A percentile compares a stretch with the other conserved stretches of the same genome.
Conservation (phyloP, 2,888 invertebrate genomes). For the Dolichopus griseipennis region DNA sequence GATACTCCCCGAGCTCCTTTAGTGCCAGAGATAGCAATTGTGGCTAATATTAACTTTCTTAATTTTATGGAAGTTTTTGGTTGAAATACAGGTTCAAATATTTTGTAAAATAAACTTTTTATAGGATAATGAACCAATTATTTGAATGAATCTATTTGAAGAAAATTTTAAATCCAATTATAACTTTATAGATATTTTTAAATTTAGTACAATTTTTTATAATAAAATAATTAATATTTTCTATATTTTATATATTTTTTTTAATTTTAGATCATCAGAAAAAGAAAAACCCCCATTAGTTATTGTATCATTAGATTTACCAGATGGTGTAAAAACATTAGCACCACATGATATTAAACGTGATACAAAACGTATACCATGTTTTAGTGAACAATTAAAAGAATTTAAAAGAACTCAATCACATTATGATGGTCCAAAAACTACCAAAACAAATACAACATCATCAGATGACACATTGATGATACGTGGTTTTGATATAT, state of each 20-base stretch:
- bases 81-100: too few relatives aligned
- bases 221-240: too few relatives aligned
- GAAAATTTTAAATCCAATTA: too few relatives aligned
- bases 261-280: constrained; percentile 12
- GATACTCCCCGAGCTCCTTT: too few relatives aligned
- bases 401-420: constrained; percentile 12
- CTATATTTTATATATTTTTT: neutral
- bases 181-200: too few relatives aligned
- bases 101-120: too few relatives aligned
- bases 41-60: too few relatives aligned
- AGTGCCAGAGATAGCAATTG: too few relatives aligned
- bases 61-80: too few relatives aligned
- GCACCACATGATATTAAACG: constrained; percentile 18
- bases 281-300: constrained; percentile 17
- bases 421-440: constrained; percentile 5
- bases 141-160: too few relatives aligned
- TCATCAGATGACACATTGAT: neutral
- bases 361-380: constrained; percentile 19
- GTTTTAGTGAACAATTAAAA: constrained; percentile 20
- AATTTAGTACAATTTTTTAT: too few relatives aligned
- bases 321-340: constrained; percentile 20
- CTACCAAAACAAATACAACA: neutral
- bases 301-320: constrained; percentile 19
- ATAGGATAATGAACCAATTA: too few relatives aligned
- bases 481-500: constrained; percentile 6